These are phyloP conservation scores for Dendroctonus ponderosae DNA, from an alignment of 1,140 invertebrate genomes.

Conservation along the genomic window DNA sequence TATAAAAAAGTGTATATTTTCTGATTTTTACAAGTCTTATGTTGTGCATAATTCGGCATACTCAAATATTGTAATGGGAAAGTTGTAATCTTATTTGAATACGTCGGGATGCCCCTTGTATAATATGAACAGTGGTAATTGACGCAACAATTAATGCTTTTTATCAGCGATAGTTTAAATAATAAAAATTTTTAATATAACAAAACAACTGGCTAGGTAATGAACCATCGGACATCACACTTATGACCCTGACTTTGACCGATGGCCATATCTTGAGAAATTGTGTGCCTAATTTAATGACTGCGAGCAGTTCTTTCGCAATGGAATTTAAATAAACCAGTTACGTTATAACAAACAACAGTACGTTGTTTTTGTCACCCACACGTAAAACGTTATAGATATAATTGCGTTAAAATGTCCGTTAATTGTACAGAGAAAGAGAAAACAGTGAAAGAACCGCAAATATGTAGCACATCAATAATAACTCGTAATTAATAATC, in stretches of 20 bases:
- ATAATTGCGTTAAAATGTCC: slow-evolving; percentile 17
- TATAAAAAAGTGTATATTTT: too few species aligned
- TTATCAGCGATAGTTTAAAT: too few species aligned
- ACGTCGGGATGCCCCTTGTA: too few species aligned
- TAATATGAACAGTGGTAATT: too few species aligned
- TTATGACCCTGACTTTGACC: slow-evolving; percentile 20
- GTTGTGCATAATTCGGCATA: too few species aligned
- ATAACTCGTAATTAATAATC: slow-evolving; percentile 7
- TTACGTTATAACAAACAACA: slow-evolving; percentile 5
- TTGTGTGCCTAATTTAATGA: slow-evolving; percentile 9
- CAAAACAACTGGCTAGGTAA: too few species aligned
- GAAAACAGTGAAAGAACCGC: slow-evolving; percentile 28
- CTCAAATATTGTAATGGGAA: too few species aligned
- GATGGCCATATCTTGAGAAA: slow-evolving; percentile 8
- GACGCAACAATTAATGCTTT: too few species aligned
- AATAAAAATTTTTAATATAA: too few species aligned
- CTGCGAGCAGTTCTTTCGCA: slow-evolving; percentile 9
- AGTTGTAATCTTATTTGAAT: too few species aligned
- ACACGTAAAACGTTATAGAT: slow-evolving; percentile 9
- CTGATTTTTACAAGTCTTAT: too few species aligned
- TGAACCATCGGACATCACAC: slow-evolving; percentile 1
- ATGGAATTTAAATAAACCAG: slow-evolving; percentile 19
- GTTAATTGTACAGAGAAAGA: slow-evolving; percentile 24
- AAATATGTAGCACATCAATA: slow-evolving; percentile 21
- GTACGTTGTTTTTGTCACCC: slow-evolving; percentile 11